Conservation (phyloP, 2,797 vertebrate genomes). For the Momotus momota region DNA sequence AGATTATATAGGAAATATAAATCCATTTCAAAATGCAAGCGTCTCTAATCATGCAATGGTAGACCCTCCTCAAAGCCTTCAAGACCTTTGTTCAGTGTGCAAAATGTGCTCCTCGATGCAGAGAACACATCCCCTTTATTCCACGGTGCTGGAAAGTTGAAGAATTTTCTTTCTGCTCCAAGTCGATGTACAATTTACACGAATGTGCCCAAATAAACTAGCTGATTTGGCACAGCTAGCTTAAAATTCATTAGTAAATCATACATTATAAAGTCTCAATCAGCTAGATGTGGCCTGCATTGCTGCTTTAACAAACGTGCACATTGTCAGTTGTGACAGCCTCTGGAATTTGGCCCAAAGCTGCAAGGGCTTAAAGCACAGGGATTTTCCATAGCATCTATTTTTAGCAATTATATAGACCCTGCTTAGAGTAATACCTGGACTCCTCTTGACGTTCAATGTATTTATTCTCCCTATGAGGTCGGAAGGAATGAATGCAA, state of each 20-base stretch:
- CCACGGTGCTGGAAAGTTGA: background rate
- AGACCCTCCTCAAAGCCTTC: background rate
- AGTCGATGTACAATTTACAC: background rate
- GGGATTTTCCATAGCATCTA: slow-evolving; percentile 63
- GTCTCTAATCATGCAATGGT: background rate
- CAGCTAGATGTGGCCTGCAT: slow-evolving; percentile 9
- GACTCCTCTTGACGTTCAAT: slow-evolving; percentile 23
- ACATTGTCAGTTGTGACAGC: slow-evolving; percentile 58
- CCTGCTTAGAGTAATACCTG: slow-evolving; percentile 53
- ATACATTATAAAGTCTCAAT: background rate
- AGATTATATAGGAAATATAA: background rate
- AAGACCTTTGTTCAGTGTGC: background rate
- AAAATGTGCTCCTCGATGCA: background rate
- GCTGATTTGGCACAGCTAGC: slow-evolving; percentile 31
- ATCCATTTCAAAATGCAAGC: background rate
- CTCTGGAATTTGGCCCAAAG: slow-evolving; percentile 46
- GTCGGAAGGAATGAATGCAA: slow-evolving; percentile 6
- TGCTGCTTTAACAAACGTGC: slow-evolving; percentile 42
- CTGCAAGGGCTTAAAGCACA: background rate
- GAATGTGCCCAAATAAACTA: slow-evolving; percentile 55
- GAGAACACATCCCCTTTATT: slow-evolving; percentile 51
- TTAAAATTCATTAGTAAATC: slow-evolving; percentile 49
- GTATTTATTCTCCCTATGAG: slow-evolving; percentile 63
- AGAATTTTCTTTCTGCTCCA: slow-evolving; percentile 39
- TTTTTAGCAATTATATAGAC: slow-evolving; percentile 54